Evolutionary conservation across 1,140 invertebrate genomes (phyloP).

Genomic region (Mizuhopecten yessoensis): DNA sequence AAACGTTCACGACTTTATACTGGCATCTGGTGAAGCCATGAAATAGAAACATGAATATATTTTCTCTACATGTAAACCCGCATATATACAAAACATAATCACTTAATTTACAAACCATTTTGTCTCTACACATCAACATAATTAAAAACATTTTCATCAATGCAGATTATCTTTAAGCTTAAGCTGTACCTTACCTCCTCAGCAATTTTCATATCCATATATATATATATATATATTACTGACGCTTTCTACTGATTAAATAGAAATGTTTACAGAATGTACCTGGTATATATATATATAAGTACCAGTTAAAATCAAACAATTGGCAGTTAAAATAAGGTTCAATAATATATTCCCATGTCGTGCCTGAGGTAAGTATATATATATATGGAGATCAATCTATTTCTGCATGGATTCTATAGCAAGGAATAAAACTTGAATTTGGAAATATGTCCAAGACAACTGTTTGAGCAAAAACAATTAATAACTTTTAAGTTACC

Average conservation of each 20-base stretch:
- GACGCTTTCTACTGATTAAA: too few relatives aligned
- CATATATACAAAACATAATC: slow-evolving; percentile 10
- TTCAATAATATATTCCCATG: background rate
- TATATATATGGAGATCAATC: background rate
- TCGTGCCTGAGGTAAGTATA: background rate
- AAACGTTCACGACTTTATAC: background rate
- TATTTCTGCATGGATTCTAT: background rate
- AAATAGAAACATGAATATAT: background rate
- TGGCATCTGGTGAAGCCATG: background rate
- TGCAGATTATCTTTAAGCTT: background rate
- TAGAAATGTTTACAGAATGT: too few relatives aligned
- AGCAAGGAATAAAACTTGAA: background rate
- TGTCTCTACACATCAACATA: background rate
- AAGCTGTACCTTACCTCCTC: too few relatives aligned
- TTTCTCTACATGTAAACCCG: background rate
- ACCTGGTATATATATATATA: too few relatives aligned
- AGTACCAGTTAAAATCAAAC: too few relatives aligned
- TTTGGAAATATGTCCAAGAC: background rate
- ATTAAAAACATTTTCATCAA: background rate
- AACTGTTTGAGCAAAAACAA: background rate
- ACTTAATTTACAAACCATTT: background rate
- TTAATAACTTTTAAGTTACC: background rate
- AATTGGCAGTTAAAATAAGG: background rate
- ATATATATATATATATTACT: too few relatives aligned
- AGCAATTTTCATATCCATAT: too few relatives aligned